These are phyloP conservation scores for Calidris pygmaea DNA, from an alignment of 2,113 vertebrate species.

Conservation along the genomic window DNA sequence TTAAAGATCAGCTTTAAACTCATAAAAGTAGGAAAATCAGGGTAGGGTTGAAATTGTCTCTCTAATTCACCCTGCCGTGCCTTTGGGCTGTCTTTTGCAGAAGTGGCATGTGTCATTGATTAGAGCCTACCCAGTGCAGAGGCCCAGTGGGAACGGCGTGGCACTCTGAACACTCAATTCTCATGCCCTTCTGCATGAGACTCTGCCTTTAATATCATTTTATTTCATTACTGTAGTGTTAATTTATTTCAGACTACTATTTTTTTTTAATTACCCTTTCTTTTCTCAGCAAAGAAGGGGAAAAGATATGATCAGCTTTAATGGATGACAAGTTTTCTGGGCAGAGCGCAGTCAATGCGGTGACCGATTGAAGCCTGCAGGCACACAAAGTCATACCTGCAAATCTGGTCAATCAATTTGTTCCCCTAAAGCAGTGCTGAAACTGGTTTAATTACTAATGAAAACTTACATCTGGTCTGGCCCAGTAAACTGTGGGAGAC, in stretches of 20 bases:
- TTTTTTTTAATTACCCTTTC: not conserved
- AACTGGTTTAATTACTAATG: not conserved
- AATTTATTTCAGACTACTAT: not conserved
- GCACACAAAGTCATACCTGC: not conserved
- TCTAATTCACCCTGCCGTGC: not conserved
- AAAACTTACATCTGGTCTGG: not conserved
- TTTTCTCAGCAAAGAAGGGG: not conserved
- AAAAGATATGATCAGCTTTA: not conserved
- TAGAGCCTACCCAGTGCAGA: not conserved
- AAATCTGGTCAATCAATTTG: not conserved
- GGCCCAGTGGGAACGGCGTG: not conserved
- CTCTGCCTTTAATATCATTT: not conserved
- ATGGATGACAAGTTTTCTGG: not conserved
- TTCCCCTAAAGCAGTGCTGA: not conserved
- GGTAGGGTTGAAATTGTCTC: not conserved
- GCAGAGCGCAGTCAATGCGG: not conserved
- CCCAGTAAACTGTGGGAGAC: not conserved
- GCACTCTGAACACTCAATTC: not conserved
- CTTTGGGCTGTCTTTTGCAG: conserved; percentile 22
- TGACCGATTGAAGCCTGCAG: not conserved
- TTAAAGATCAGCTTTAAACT: conserved; percentile 12
- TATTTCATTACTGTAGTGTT: not conserved
- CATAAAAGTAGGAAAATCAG: not conserved
- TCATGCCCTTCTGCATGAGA: not conserved
- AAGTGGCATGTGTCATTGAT: conserved; percentile 1